Conservation (phyloP, 2,113 vertebrate species). For the Burhinus bistriatus region DNA sequence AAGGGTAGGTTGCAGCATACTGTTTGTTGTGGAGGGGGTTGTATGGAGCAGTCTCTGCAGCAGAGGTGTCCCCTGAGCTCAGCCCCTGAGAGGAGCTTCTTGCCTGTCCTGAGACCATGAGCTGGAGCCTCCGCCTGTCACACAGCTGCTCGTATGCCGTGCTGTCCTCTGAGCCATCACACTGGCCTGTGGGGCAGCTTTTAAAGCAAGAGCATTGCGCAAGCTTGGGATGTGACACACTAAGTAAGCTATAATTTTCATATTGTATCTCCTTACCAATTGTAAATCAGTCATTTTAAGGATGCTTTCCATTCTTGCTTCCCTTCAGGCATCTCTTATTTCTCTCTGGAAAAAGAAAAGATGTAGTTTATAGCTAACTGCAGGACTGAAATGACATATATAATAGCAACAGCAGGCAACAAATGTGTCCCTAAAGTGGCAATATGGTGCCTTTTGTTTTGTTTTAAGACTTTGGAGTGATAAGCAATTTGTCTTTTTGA, state of each 20-base stretch:
- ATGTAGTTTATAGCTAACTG: constrained; percentile 83
- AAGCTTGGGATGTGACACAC: constrained; percentile 15
- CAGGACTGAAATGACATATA: constrained; percentile 82
- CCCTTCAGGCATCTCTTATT: constrained; percentile 81
- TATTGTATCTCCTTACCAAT: constrained; percentile 72
- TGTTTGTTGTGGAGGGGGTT: neutral
- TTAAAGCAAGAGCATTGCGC: neutral
- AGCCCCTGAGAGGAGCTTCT: neutral
- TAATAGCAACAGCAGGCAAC: constrained; percentile 84
- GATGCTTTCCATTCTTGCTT: constrained; percentile 76
- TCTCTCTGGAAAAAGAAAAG: constrained; percentile 80
- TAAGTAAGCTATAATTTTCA: constrained; percentile 72
- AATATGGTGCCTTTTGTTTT: constrained; percentile 83
- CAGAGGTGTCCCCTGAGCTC: neutral
- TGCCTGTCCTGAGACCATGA: neutral
- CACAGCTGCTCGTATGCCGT: rapidly evolving
- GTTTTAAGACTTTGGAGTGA: constrained; percentile 79
- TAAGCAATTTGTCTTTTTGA: constrained; percentile 75
- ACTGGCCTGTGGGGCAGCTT: neutral
- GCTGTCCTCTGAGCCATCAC: neutral
- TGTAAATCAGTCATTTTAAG: constrained; percentile 85
- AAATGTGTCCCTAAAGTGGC: constrained; percentile 83
- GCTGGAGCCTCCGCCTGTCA: neutral
- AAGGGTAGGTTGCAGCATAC: neutral
- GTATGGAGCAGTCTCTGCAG: neutral